These are phyloP conservation scores for Paguma larvata DNA, from an alignment of 2,797 vertebrate genomes.

Conservation along the genomic window DNA sequence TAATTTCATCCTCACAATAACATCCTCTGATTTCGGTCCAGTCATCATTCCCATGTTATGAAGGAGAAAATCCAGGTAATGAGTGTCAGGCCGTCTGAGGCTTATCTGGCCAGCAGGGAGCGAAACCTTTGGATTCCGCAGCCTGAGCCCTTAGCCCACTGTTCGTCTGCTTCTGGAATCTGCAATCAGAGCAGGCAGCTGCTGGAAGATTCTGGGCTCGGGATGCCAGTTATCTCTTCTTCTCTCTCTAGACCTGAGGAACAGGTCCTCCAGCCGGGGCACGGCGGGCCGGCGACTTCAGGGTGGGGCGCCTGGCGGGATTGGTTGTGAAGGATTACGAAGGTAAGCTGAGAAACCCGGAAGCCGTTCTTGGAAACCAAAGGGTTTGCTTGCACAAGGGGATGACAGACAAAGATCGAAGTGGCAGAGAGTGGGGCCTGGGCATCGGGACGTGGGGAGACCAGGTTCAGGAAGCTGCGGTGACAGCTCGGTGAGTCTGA, in stretches of 20 bases:
- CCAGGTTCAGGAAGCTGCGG: not conserved
- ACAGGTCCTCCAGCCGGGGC: not conserved
- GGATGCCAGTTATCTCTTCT: not conserved
- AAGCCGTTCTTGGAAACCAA: not conserved
- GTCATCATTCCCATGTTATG: not conserved
- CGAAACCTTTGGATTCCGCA: not conserved
- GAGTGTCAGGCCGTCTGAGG: not conserved
- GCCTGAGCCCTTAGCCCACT: not conserved
- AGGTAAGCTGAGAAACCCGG: not conserved
- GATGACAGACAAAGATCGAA: not conserved
- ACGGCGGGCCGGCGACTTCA: not conserved
- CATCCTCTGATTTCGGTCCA: not conserved
- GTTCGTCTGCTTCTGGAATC: not conserved
- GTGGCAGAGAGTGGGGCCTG: not conserved
- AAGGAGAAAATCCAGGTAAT: not conserved
- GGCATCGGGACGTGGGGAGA: not conserved
- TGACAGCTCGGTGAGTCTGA: not conserved
- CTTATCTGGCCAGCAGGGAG: not conserved
- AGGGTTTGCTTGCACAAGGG: not conserved
- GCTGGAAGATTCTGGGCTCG: not conserved
- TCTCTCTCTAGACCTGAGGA: not conserved
- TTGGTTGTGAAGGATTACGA: not conserved
- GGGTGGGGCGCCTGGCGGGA: too few species aligned
- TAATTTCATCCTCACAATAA: not conserved
- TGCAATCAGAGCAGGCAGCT: not conserved